These are phyloP conservation scores for Listrodromus nycthemerus DNA, from an alignment of 2,888 invertebrate genomes.

Conservation along the genomic window DNA sequence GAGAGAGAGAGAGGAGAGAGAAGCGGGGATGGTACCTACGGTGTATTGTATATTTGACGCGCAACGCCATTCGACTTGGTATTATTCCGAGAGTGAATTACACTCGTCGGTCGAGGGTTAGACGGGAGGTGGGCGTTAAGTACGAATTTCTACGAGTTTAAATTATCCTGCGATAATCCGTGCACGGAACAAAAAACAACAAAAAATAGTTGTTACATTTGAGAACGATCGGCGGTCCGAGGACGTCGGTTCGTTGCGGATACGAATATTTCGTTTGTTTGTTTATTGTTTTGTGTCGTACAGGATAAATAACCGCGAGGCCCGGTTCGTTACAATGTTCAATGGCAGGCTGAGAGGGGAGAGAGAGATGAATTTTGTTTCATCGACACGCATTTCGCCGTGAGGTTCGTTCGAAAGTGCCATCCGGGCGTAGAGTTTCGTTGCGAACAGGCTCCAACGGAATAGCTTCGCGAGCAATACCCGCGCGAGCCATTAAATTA, in stretches of 20 bases:
- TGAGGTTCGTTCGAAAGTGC: constrained; percentile 61
- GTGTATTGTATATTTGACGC: constrained; percentile 30
- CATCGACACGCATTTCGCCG: constrained; percentile 47
- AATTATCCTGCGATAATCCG: constrained; percentile 55
- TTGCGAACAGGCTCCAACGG: too few relatives aligned
- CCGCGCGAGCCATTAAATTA: constrained; percentile 81
- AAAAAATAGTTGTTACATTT: too few relatives aligned
- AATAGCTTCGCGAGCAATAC: neutral
- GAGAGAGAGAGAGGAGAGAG: neutral
- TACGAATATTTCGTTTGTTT: too few relatives aligned
- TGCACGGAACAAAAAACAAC: neutral
- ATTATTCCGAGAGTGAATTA: constrained; percentile 47
- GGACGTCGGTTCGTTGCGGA: too few relatives aligned
- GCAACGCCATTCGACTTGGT: constrained; percentile 28
- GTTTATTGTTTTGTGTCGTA: neutral
- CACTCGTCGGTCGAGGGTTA: constrained; percentile 43
- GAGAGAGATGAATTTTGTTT: constrained; percentile 35
- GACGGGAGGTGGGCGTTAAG: constrained; percentile 55
- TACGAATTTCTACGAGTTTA: constrained; percentile 57
- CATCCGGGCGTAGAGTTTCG: constrained; percentile 44
- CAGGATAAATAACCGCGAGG: neutral
- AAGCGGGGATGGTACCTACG: constrained; percentile 23
- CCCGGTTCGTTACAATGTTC: neutral
- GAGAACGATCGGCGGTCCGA: too few relatives aligned
- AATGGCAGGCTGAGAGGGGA: neutral